A percentile compares a stretch with the other conserved stretches of the same genome.
Conservation (phyloP, 2,797 vertebrate species). For the Poeciliopsis presidionis region DNA sequence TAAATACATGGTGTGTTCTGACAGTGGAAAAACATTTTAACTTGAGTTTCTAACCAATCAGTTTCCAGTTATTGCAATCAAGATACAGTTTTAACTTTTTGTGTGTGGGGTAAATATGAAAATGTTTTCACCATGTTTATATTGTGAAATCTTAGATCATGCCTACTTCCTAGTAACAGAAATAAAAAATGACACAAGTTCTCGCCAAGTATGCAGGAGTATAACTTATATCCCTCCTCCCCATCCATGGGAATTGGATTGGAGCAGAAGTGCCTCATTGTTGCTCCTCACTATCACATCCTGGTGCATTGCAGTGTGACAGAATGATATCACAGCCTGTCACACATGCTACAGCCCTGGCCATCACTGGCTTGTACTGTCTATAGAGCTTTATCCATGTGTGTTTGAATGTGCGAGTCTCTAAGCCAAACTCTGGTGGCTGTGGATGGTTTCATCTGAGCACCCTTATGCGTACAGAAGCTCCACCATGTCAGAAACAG, state of each 20-base stretch:
- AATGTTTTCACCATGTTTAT: background rate
- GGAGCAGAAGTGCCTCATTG: conserved; percentile 33
- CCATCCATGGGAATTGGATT: background rate
- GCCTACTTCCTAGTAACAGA: background rate
- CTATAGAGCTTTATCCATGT: conserved; percentile 18
- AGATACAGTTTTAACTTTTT: background rate
- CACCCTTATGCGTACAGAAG: conserved; percentile 38
- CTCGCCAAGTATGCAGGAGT: background rate
- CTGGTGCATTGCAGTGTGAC: conserved; percentile 47
- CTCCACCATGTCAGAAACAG: conserved; percentile 47
- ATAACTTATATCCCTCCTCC: background rate
- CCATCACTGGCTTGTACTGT: conserved; percentile 20
- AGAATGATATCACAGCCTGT: conserved; percentile 48
- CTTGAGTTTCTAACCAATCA: background rate
- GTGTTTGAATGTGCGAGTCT: background rate
- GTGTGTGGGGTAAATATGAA: background rate
- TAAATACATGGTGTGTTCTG: background rate
- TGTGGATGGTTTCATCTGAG: conserved; percentile 58
- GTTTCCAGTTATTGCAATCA: background rate
- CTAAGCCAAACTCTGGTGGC: conserved; percentile 32
- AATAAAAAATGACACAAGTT: background rate
- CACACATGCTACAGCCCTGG: conserved; percentile 39
- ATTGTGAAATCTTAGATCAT: background rate
- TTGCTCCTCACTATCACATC: conserved; percentile 41
- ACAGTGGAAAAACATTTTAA: background rate